Base-by-base conservation (phyloP, 2,113 vertebrate genomes). In the Sterna hirundo region DNA sequence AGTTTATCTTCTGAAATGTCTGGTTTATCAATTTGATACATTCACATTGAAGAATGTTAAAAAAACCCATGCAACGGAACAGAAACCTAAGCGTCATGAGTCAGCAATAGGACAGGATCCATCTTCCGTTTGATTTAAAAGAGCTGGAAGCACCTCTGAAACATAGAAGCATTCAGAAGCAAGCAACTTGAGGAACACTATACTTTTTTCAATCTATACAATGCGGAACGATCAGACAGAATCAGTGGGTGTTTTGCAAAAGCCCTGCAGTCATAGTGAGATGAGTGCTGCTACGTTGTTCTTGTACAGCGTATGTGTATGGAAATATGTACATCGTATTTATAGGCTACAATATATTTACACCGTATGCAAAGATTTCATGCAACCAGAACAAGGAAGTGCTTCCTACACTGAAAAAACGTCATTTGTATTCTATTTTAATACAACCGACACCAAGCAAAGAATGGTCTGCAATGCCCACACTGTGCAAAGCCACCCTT, bases 131-230 rank as follows among this genome's bases (percentile, higher is more conserved):
- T 86, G 72, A 84, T 61, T 84, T 81, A 81, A 66, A 90, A 85
- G 72, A 84, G 64, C 42, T 49, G 74, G 80, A 83, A 83, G 94
- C 96, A 94, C 58, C 36, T 83, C 58, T 49, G 86, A 86, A 90
- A 76, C 75, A 77, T 0, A 79, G 87, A 82, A 66, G 65, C 70
- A 85, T 55, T 88, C 75, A 90, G 36, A 95, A 83, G 58, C n/a
- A 83, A 81, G 72, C 32, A 94, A 70, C 83, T 16, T 44, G n/a
- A 87, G 18, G 69, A 64, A 82, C 65, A 52, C 71, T 54, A 51
- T 13, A 77, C n/a, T 64, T 82, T 78, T 91, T 83, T 76, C 51
- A 42, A 3, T 29, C 77, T 81, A 34, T 47, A n/a, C 38, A 75
- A 32, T 3, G 2, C 13, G 23, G 32, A 89, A 21, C 17, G 58